Base-by-base conservation (phyloP, 1,140 invertebrate species). In the Cataglyphis hispanica region DNA sequence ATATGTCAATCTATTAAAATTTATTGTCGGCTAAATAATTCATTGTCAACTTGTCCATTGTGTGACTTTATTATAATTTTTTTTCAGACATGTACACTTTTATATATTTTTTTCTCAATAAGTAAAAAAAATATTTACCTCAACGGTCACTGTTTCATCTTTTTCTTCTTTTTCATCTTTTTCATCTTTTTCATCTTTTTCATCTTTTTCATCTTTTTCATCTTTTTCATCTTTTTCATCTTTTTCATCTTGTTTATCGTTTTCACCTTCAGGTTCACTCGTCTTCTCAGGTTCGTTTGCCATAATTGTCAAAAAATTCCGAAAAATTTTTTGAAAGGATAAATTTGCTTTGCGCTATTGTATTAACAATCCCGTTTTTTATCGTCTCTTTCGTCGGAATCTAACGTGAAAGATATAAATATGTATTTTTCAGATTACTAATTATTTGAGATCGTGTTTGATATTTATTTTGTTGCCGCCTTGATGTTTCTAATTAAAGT, bases 361-460 rank as follows among this genome's bases (percentile, higher is more conserved):
- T 16, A 1, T 78, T 27, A 78, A 46, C 76, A 80, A 0, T 80
- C 2, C 13, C 27, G n/a, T 6, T 6, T 69, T 27, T 37, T 67
- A 0, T 80, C 27, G 6, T 19, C 13, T 66, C 0, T 19, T 10
- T 78, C 7, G 46, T 37, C 16, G 2, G 8, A 16, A 56, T 56
- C 76, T 80, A 50, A 50, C 0, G 16, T 37, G n/a, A 58, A 37
- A 37, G 1, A n/a, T 31, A n/a, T 2, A 4, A n/a, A 11, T 19
- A 43, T 3, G 11, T 61, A 61, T 40, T 75, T 75, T 37, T 60
- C 22, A 46, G 37, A 37, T 37, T 46, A 64, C 0, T 7, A 64
- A 3, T 10, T 22, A n/a, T 37, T 25, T 16, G 1, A 58, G 5
- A 76, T 76, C 6, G 16, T 11, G 1, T 37, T 37, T 56, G 22